These are phyloP conservation scores for Arge pagana DNA, from an alignment of 2,888 invertebrate genomes.

Conservation along the genomic window DNA sequence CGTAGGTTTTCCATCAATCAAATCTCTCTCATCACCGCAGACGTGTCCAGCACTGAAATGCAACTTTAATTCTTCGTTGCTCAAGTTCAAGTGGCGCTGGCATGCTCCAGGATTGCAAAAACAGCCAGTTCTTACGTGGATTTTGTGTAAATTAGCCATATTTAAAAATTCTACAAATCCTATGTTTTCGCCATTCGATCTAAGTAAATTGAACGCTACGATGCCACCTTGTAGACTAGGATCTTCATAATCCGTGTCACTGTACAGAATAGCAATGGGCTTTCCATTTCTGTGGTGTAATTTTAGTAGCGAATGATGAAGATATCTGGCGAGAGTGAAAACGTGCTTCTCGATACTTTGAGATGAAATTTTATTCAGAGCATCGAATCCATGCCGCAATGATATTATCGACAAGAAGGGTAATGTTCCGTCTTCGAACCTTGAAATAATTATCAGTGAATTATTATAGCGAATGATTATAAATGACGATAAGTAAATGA, in stretches of 20 bases:
- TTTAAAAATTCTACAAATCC: slow-evolving; percentile 92
- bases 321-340: slow-evolving; percentile 75
- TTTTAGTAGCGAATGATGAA: slow-evolving; percentile 66
- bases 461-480: too few species aligned
- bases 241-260: slow-evolving; percentile 71
- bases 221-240: slow-evolving; percentile 76
- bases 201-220: slow-evolving; percentile 84
- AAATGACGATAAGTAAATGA: too few species aligned
- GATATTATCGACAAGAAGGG: slow-evolving; percentile 84
- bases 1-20: slow-evolving; percentile 85
- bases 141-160: slow-evolving; percentile 83
- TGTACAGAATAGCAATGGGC: slow-evolving; percentile 73
- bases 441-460: too few species aligned
- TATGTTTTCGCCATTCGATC: slow-evolving; percentile 77
- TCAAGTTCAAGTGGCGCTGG: slow-evolving; percentile 75
- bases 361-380: slow-evolving; percentile 65
- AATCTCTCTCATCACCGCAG: slow-evolving; percentile 87
- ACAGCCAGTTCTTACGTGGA: slow-evolving; percentile 90
- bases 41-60: slow-evolving; percentile 88
- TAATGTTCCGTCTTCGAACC: slow-evolving; percentile 94
- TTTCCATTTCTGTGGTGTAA: slow-evolving; percentile 75
- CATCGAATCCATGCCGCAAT: slow-evolving; percentile 81
- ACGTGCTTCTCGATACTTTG: slow-evolving; percentile 74
- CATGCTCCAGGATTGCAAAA: slow-evolving; percentile 97
- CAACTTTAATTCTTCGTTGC: slow-evolving; percentile 70